Evolutionary conservation across 1,140 invertebrate genomes (phyloP), one percentile per base, ranked within the genome.

Genomic region (Drosophila paulistorum): DNA sequence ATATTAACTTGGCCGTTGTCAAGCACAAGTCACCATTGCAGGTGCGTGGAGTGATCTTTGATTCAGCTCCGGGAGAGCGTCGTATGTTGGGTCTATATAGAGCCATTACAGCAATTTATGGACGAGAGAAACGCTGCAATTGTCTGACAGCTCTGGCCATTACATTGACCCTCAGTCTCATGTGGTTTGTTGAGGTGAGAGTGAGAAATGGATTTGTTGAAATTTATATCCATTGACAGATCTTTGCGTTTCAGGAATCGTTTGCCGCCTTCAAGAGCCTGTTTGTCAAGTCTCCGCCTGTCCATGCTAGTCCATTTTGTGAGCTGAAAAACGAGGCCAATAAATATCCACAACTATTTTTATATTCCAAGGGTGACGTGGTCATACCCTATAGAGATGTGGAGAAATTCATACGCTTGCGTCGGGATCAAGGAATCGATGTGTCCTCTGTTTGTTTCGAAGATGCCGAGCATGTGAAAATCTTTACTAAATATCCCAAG

Each of bases 31-130:
- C 92, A 45, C 92, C 92, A 1, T 76, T 94, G 30, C 93, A 95
- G 92, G 93, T 96, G 3, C 94, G 94, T 75, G 96, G 96, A 10
- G 94, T 95, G 2, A 95, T 96, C 61, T 96, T 96, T 82, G 96
- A 97, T 83, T 96, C 96, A 62, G 94, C 94, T 9, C 96, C 96
- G 0, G 95, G 95, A 1, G 94, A 95, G 78, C 91, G 95, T 45
- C 93, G 94, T 57, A 78, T 96, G 17, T 48, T 92, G 6, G 93
- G 93, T 11, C 90, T 95, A 10, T 94, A 94, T 69, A 92, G 93
- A 72, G 95, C 95, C 2, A 93, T 95, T 37, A 93, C 93, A 7
- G 94, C 94, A 2, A 95, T 95, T 42, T 92, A 95, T 66, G 94
- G 93, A 10, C 93, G 92, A 61, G 93, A 92, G 74, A 93, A 89